Base-by-base conservation (phyloP, 2,113 vertebrate genomes). In the Ophthalmolycus amberensis region DNA sequence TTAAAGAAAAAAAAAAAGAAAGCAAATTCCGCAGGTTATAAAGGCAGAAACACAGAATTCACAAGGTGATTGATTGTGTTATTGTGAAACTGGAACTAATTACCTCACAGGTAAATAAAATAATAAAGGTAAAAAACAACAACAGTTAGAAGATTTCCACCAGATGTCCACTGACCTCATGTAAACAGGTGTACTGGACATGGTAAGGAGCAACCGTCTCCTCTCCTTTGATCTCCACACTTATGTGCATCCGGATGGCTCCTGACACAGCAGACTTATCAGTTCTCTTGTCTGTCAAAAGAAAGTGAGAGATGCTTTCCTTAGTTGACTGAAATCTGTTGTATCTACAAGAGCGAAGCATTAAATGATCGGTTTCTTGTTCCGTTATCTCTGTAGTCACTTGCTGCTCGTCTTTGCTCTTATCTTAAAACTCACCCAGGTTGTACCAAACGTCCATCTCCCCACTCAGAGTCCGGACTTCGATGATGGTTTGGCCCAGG, bases 361-460 rank as follows among this genome's bases (percentile, higher is more conserved):
- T 71, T 69, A 20, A 63, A 63, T 77, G 34, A 85, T 77, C 63
- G 37, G 9, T 38, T 71, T 80, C 59, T 63, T 65, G 25, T 71
- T 65, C 68, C 37, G 34, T 73, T 71, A 77, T 82, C 78, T 72
- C 65, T n/a, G 29, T 38, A n/a, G n/a, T 16, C 18, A 54, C 72
- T 70, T 18, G 3, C 44, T 75, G 50, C 32, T 77, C 58, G 48
- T 64, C 62, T 65, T 72, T 75, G 58, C 4, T 34, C 18, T 67
- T 71, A 76, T 80, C 37, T 71, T 40, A 12, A 56, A 79, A 77
- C 97, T 95, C 88, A 99, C 98, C 98, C 9, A 99, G 94, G 90
- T 99, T 99, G 94, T 99, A 99, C 98, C 98, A 99, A 71, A 99
- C 98, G 9, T 99, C 98, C 98, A 99, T 99, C 94, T 99, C 98